phyloP scores from a whole-genome alignment of 1,140 invertebrate genomes.

The Drosophila ercepeae region DNA sequence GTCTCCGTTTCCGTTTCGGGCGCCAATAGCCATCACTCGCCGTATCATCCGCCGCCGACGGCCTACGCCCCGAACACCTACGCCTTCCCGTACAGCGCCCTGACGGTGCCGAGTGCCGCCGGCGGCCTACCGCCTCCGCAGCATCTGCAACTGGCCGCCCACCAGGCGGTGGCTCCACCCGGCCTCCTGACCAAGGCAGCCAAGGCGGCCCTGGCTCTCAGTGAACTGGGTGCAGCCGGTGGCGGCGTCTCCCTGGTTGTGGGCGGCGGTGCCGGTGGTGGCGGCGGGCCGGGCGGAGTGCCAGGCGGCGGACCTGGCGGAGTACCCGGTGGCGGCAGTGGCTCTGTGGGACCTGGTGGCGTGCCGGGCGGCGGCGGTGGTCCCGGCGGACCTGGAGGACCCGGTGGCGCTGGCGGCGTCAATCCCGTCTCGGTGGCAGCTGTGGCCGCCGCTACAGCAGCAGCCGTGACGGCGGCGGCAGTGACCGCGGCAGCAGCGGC shows the following conservation, averaged over 20 bases:
- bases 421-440: conserved; percentile 63
- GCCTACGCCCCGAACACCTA: conserved; percentile 84
- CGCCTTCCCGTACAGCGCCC: conserved; percentile 87
- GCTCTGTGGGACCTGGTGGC: conserved; percentile 8
- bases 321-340: conserved; percentile 65
- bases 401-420: conserved; percentile 36
- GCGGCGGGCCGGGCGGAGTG: conserved; percentile 31
- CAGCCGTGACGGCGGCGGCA: conserved; percentile 57
- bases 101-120: conserved; percentile 84
- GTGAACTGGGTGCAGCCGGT: conserved; percentile 46
- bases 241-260: conserved; percentile 35
- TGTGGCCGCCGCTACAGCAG: conserved; percentile 48
- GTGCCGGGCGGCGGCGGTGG: conserved; percentile 13
- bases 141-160: conserved; percentile 46
- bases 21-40: conserved; percentile 59
- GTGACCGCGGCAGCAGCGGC: conserved; percentile 74
- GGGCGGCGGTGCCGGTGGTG: conserved; percentile 59
- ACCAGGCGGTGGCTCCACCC: conserved; percentile 53
- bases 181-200: conserved; percentile 67
- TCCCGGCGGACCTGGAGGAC: conserved; percentile 64
- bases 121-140: conserved; percentile 54
- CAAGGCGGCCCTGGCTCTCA: conserved; percentile 46
- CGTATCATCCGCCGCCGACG: conserved; percentile 65
- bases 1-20: conserved; percentile 46
- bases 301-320: conserved; percentile 1